Percentiles rank a stretch among this genome's conserved stretches.
Evolutionary conservation across 35 echinoderm and acorn worm species (phyloP).

Genomic region (Eucidaris tribuloides): DNA sequence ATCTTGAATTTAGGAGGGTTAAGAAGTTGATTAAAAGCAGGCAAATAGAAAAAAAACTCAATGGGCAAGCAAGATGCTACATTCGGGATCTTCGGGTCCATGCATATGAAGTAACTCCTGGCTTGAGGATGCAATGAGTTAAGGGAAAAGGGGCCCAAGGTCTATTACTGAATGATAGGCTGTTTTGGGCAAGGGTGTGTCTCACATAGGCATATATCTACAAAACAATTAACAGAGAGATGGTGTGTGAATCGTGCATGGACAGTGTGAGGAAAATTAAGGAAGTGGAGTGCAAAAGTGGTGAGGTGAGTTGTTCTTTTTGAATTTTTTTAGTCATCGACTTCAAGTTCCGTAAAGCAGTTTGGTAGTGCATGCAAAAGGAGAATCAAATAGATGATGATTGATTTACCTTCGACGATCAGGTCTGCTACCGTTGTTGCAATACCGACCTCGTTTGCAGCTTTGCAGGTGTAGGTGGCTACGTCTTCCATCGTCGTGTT

Average conservation of each 20-base stretch:
- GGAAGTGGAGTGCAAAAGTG: not conserved
- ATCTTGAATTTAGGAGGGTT: too few species aligned
- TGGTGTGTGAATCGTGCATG: slow-evolving; percentile 16
- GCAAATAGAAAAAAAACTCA: too few species aligned
- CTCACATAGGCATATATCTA: too few species aligned
- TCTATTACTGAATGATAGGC: too few species aligned
- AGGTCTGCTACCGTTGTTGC: slow-evolving; percentile 74
- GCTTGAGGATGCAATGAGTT: too few species aligned
- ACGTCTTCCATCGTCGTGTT: slow-evolving; percentile 51
- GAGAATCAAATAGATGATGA: slow-evolving; percentile 28
- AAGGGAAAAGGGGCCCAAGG: too few species aligned
- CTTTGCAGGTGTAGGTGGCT: slow-evolving; percentile 78
- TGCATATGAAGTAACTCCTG: too few species aligned
- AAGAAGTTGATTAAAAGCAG: too few species aligned
- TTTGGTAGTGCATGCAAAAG: slow-evolving; percentile 56
- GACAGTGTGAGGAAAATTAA: not conserved
- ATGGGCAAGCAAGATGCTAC: too few species aligned
- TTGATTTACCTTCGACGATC: slow-evolving; percentile 86
- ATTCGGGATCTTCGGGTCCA: too few species aligned
- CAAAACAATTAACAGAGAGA: slow-evolving; percentile 10
- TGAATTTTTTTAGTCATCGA: slow-evolving; percentile 31
- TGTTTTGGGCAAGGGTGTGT: too few species aligned
- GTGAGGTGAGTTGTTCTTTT: not conserved
- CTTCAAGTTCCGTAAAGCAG: slow-evolving; percentile 25
- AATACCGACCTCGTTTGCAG: slow-evolving; percentile 74